A percentile compares a stretch with the other conserved stretches of the same genome.
Evolutionary conservation across 2,113 vertebrate genomes (phyloP).

Genomic region (Calidris pygmaea): DNA sequence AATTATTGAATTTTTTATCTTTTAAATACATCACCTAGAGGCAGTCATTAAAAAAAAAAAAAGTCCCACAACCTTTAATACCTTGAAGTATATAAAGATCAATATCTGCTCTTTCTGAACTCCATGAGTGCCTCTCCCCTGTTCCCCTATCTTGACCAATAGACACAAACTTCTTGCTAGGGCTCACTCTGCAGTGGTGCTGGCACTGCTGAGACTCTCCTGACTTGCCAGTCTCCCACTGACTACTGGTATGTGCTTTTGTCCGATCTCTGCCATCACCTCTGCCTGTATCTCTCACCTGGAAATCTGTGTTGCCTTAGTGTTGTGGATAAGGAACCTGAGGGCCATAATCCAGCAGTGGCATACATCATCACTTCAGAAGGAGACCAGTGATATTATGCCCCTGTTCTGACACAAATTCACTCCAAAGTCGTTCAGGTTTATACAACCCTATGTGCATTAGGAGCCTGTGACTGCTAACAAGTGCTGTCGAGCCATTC

Average conservation of each 20-base stretch:
- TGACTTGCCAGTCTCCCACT: not conserved
- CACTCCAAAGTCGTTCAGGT: not conserved
- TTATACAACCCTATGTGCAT: not conserved
- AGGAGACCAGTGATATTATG: not conserved
- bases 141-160: rapidly evolving
- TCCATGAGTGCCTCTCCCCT: rapidly evolving
- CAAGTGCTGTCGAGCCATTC: rapidly evolving
- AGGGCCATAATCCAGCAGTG: not conserved
- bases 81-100: not conserved
- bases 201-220: not conserved
- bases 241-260: not conserved
- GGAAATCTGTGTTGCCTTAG: not conserved
- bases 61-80: not conserved
- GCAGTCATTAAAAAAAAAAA: not conserved
- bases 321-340: not conserved
- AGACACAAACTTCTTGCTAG: not conserved
- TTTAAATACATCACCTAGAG: not conserved
- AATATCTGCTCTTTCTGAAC: not conserved
- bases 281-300: not conserved
- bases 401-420: not conserved
- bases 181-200: not conserved
- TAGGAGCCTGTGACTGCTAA: not conserved
- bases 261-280: not conserved
- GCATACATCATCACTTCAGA: rapidly evolving
- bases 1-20: not conserved